Conservation (phyloP, 2,797 vertebrate genomes). For the Trachops cirrhosus region DNA sequence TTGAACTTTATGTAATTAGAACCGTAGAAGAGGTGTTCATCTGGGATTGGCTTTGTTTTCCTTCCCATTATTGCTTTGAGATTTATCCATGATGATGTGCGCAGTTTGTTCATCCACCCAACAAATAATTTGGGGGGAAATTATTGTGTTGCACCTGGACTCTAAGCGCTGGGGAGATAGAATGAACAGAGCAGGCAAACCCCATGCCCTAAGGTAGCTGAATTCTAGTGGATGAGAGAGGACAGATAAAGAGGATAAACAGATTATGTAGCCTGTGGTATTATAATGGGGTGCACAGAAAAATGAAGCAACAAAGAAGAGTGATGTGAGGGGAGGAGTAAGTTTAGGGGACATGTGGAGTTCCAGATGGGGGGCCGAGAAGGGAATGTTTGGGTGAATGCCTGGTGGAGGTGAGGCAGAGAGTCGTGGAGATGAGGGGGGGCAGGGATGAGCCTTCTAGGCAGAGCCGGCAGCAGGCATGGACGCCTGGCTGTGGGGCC, state of each 20-base stretch:
- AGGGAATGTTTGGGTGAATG: neutral
- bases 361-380: neutral
- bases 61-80: neutral
- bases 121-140: neutral
- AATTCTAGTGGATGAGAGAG: neutral
- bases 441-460: neutral
- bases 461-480: neutral
- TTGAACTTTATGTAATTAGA: neutral
- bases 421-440: neutral
- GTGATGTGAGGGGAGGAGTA: neutral
- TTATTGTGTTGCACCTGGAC: neutral
- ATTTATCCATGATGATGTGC: neutral
- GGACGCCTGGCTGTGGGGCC: fast-evolving
- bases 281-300: no score
- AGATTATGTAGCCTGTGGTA: neutral
- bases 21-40: neutral
- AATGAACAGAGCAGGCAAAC: neutral
- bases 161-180: neutral
- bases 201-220: neutral
- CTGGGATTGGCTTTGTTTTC: neutral
- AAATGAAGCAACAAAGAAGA: neutral
- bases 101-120: neutral
- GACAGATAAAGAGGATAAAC: no score
- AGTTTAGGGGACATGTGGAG: neutral
- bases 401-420: neutral